A percentile compares a stretch with the other conserved stretches of the same genome.
Evolutionary conservation across 2,888 invertebrate species (phyloP).

Genomic region (Neria commutata): DNA sequence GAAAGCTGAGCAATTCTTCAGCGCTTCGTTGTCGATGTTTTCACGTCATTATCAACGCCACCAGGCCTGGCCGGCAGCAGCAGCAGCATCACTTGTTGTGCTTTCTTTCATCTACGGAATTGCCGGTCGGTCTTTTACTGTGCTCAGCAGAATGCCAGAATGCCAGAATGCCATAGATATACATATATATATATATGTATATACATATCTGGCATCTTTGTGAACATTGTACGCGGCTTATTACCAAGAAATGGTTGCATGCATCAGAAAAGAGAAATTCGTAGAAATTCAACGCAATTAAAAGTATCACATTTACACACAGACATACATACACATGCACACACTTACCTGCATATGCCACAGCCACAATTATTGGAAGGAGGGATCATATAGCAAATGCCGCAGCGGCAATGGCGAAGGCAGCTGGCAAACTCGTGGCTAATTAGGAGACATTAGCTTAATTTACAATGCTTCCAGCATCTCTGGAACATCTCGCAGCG

Average conservation of each 20-base stretch:
- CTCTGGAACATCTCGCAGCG: no score
- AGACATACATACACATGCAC: no score
- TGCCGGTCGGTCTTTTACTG: background rate
- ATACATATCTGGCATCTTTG: no score
- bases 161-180: background rate
- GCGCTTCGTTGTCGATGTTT: background rate
- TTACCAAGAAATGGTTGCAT: slow-evolving; percentile 39
- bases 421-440: slow-evolving; percentile 39
- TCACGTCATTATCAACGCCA: slow-evolving; percentile 11
- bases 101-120: background rate
- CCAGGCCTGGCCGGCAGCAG: no score
- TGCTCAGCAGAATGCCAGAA: background rate
- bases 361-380: slow-evolving; percentile 1
- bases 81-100: background rate
- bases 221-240: background rate
- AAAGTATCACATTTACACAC: slow-evolving; percentile 44
- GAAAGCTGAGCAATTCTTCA: background rate
- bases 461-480: slow-evolving; percentile 45
- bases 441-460: slow-evolving; percentile 47
- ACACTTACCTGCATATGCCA: no score
- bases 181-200: background rate
- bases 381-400: slow-evolving; percentile 6
- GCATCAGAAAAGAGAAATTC: slow-evolving; percentile 36
- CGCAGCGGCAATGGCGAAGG: slow-evolving; percentile 15
- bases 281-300: slow-evolving; percentile 37